These are phyloP conservation scores for Brachyalestes nurse DNA, from an alignment of 2,797 vertebrate species.

Conservation along the genomic window DNA sequence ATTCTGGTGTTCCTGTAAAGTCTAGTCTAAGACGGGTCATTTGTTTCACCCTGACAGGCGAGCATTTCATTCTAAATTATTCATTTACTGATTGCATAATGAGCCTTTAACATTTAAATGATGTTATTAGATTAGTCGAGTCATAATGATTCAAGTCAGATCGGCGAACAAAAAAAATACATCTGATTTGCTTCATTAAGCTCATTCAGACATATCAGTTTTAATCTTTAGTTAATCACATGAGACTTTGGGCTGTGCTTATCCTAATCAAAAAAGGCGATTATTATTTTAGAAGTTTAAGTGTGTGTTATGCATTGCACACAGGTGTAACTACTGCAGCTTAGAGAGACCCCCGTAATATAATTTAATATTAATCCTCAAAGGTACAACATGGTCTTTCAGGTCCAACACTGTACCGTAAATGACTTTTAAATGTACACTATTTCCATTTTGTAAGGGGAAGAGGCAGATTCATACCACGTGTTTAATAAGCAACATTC, in stretches of 20 bases:
- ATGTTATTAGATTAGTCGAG: constrained; percentile 53
- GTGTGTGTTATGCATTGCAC: background rate
- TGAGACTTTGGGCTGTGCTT: constrained; percentile 8
- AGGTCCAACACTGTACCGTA: too few species aligned
- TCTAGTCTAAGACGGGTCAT: constrained; percentile 19
- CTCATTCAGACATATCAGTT: constrained; percentile 24
- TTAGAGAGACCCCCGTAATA: background rate
- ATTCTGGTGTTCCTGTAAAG: constrained; percentile 14
- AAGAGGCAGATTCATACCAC: too few species aligned
- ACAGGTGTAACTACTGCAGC: background rate
- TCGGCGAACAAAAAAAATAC: constrained; percentile 22
- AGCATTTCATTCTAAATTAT: constrained; percentile 38
- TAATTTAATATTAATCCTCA: too few species aligned
- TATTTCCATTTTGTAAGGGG: too few species aligned
- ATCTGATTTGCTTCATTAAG: constrained; percentile 46
- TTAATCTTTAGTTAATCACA: constrained; percentile 40
- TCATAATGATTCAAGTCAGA: constrained; percentile 43
- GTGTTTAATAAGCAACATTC: too few species aligned
- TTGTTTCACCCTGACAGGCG: constrained; percentile 18
- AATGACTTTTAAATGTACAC: too few species aligned
- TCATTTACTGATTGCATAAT: constrained; percentile 48
- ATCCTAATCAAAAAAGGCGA: background rate
- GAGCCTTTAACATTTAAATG: constrained; percentile 48
- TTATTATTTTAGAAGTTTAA: background rate
- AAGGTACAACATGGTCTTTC: too few species aligned